These are phyloP conservation scores for Mesocricetus auratus DNA, from an alignment of 2,113 vertebrate genomes.

Conservation along the genomic window DNA sequence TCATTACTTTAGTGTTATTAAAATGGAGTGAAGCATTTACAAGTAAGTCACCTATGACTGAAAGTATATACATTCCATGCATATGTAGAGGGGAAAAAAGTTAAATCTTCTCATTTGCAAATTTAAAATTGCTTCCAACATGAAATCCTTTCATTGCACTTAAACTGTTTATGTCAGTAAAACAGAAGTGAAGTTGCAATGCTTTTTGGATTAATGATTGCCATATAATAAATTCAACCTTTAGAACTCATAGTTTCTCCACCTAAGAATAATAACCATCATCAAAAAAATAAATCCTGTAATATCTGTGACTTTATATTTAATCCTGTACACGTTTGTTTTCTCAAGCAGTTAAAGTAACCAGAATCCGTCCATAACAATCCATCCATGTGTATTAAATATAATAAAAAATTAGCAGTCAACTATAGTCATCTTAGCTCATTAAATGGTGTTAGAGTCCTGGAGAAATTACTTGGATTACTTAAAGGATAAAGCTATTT, in stretches of 20 bases:
- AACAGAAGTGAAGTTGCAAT: neutral
- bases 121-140: neutral
- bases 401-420: neutral
- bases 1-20: neutral
- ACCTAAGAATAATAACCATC: neutral
- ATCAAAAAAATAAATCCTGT: neutral
- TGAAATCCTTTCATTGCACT: neutral
- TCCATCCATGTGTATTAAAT: neutral
- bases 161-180: neutral
- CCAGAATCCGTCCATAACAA: neutral
- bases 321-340: neutral
- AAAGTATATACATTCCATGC: neutral
- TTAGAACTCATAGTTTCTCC: neutral
- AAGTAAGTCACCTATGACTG: rapidly evolving
- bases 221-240: neutral
- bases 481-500: neutral
- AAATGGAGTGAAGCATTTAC: neutral
- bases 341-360: neutral
- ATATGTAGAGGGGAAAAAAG: neutral
- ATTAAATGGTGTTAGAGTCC: neutral
- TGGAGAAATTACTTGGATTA: neutral
- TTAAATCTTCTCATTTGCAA: neutral
- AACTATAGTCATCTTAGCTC: neutral
- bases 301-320: neutral
- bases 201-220: neutral